phyloP scores from a whole-genome alignment of 2,113 vertebrate species.

The Mustelus asterias region DNA sequence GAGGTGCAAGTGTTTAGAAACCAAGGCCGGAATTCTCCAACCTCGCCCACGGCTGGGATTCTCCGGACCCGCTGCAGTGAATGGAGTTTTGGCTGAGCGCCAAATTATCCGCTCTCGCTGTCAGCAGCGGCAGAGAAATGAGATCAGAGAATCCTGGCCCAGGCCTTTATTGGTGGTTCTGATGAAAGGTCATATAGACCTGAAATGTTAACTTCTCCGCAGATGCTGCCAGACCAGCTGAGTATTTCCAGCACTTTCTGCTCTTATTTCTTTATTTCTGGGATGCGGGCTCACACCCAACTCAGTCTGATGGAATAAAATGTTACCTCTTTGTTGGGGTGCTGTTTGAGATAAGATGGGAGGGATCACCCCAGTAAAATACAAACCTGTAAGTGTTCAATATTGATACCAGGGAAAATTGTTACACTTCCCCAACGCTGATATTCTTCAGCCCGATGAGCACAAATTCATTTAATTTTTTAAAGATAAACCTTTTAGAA shows the following conservation, averaged over 20 bases:
- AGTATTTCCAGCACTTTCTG: too few species aligned
- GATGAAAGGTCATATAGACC: too few species aligned
- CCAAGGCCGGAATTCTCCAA: background rate
- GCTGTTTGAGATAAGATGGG: background rate
- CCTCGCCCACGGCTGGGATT: too few species aligned
- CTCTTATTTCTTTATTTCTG: background rate
- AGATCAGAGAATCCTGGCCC: too few species aligned
- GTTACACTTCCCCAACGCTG: background rate
- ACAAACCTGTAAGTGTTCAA: background rate
- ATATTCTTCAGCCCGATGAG: background rate
- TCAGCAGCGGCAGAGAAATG: too few species aligned
- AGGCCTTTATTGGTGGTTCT: background rate
- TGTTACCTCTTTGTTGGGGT: background rate
- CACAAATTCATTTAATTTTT: background rate
- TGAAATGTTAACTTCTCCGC: too few species aligned
- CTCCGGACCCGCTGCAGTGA: too few species aligned
- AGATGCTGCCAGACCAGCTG: too few species aligned
- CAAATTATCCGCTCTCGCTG: too few species aligned
- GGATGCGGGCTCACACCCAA: background rate
- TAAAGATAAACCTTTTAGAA: background rate
- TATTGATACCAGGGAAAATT: background rate
- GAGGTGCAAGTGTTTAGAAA: background rate
- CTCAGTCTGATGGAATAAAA: background rate
- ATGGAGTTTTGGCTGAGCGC: too few species aligned
- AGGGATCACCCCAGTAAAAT: background rate